Percentiles rank a stretch among this genome's conserved stretches.
These are phyloP conservation scores for Tholera decimalis DNA, from an alignment of 2,888 invertebrate species.

Conservation along the genomic window DNA sequence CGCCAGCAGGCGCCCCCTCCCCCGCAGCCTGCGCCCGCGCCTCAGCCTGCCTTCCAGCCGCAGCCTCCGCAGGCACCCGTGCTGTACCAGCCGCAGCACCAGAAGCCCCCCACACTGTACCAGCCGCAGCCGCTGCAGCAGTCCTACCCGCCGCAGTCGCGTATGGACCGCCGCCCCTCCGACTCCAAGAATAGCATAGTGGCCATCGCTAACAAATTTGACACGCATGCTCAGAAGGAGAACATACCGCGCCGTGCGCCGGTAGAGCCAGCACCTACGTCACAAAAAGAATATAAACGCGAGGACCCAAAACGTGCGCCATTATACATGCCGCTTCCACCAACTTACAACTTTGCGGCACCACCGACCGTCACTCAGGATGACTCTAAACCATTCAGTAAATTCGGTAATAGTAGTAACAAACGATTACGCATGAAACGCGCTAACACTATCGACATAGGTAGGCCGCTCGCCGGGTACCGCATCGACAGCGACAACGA, in stretches of 20 bases:
- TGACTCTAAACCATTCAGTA: constrained; percentile 79
- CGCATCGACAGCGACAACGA: constrained; percentile 88
- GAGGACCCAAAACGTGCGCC: constrained; percentile 77
- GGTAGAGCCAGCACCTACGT: constrained; percentile 50
- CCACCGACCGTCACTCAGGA: constrained; percentile 79
- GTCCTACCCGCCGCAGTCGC: constrained; percentile 60
- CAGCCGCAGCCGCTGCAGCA: constrained; percentile 50
- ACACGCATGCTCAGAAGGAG: constrained; percentile 75
- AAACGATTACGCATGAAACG: constrained; percentile 95
- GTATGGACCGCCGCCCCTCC: constrained; percentile 77
- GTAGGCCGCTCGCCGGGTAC: constrained; percentile 93
- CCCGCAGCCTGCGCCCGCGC: constrained; percentile 23
- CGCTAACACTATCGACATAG: constrained; percentile 97
- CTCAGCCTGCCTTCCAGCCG: constrained; percentile 9
- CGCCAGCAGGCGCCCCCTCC: constrained; percentile 27
- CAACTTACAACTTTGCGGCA: constrained; percentile 86
- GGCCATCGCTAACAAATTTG: constrained; percentile 85
- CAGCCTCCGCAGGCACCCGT: constrained; percentile 39
- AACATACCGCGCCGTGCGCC: constrained; percentile 66
- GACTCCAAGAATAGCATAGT: constrained; percentile 83
- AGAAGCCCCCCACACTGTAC: constrained; percentile 37
- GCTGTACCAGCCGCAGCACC: constrained; percentile 34
- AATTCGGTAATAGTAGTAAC: constrained; percentile 91
- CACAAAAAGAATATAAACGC: constrained; percentile 66
- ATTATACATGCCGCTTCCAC: constrained; percentile 83